Evolutionary conservation across 2,113 vertebrate genomes (phyloP).

Genomic region (Bujurquina vittata): DNA sequence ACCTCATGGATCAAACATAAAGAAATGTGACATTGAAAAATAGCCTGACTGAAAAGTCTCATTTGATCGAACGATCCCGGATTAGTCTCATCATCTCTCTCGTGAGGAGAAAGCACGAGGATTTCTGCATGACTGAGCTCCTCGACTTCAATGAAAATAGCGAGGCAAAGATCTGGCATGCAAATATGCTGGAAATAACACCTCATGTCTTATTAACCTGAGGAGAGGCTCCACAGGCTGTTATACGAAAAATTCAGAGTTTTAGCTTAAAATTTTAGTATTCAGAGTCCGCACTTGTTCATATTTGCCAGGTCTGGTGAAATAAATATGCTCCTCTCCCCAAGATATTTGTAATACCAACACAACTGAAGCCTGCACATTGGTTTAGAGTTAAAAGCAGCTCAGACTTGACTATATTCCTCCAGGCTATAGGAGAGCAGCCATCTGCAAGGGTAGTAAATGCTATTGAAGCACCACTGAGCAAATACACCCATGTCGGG

Average conservation of each 20-base stretch:
- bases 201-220: slow-evolving; percentile 33
- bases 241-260: not conserved
- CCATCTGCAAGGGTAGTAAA: slow-evolving; percentile 77
- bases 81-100: slow-evolving; percentile 69
- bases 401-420: slow-evolving; percentile 64
- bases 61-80: slow-evolving; percentile 70
- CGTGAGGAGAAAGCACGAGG: slow-evolving; percentile 15
- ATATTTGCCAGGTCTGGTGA: slow-evolving; percentile 7
- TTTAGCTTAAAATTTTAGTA: not conserved
- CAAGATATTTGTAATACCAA: slow-evolving; percentile 59
- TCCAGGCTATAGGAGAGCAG: slow-evolving; percentile 67
- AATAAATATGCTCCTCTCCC: slow-evolving; percentile 36
- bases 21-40: slow-evolving; percentile 80
- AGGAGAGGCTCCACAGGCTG: not conserved
- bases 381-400: slow-evolving; percentile 66
- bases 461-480: slow-evolving; percentile 77
- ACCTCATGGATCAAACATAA: slow-evolving; percentile 74
- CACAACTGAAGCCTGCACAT: slow-evolving; percentile 60
- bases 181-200: slow-evolving; percentile 15
- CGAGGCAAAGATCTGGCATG: not conserved
- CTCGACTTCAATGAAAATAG: slow-evolving; percentile 19
- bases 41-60: slow-evolving; percentile 64
- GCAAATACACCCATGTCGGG: slow-evolving; percentile 75
- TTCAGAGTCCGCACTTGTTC: slow-evolving; percentile 10
- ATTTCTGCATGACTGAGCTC: slow-evolving; percentile 25